Evolutionary conservation across 2,888 invertebrate species (phyloP).

Genomic region (Fragum sueziense): DNA sequence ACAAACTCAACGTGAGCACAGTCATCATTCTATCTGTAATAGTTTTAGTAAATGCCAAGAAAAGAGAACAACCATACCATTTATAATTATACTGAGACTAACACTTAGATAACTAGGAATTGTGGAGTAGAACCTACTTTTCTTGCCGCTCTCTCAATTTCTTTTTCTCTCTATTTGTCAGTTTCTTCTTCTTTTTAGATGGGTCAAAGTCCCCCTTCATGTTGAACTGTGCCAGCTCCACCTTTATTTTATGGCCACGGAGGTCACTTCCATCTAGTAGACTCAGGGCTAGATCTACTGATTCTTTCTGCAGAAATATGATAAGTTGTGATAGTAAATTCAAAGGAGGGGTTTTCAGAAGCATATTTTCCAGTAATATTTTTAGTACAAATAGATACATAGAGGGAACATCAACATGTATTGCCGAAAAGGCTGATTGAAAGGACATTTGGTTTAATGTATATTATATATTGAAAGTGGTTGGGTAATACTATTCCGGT

Average conservation of each 20-base stretch:
- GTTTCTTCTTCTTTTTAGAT: constrained; percentile 89
- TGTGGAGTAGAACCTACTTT: constrained; percentile 89
- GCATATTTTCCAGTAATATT: no score
- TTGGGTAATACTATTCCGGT: no score
- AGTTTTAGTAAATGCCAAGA: background rate
- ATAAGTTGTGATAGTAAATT: no score
- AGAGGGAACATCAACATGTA: no score
- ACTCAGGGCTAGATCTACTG: constrained; percentile 95
- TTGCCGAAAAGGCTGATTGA: no score
- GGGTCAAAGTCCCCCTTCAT: constrained; percentile 97
- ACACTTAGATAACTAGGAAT: no score
- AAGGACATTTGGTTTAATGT: no score
- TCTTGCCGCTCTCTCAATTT: constrained; percentile 93
- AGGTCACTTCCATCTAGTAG: constrained; percentile 94
- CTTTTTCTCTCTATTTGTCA: constrained; percentile 92
- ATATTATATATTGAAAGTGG: no score
- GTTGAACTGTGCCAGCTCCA: constrained; percentile 96
- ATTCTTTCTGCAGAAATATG: constrained; percentile 92
- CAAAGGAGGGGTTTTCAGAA: no score
- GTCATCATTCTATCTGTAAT: background rate
- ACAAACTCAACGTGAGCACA: no score
- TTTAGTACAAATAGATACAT: no score
- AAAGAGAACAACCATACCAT: background rate
- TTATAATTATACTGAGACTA: background rate
- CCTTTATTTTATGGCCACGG: constrained; percentile 91